Evolutionary conservation across 2,113 vertebrate species (phyloP), one percentile per base, ranked within the genome.

Genomic region (Xenus cinereus): DNA sequence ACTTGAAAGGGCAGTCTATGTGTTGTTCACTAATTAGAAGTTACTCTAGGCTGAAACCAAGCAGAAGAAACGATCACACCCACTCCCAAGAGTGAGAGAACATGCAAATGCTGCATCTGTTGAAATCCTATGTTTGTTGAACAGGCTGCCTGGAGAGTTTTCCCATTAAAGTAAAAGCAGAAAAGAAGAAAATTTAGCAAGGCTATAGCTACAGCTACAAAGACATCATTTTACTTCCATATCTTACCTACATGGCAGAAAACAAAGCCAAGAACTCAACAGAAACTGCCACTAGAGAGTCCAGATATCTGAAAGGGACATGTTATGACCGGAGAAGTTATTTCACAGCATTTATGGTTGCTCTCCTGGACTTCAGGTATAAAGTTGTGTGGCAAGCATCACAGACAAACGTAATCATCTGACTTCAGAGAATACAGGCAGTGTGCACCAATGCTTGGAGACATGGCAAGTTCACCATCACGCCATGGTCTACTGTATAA

Each of bases 101-200:
- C 87, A 96, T 90, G 95, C 89, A 97, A 96, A 95, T 95, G 35
- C 37, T 76, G 67, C 95, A 96, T 96, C 94, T 97, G 93, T 91
- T 91, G 68, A 91, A 96, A 94, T 85, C 57, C 59, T 73, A 14
- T 21, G 18, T 72, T 74, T 75, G 69, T 45, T 57, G 62, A 93
- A 68, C 57, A 94, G 89, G 76, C 51, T 89, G 80, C 66, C 57
- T 95, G 45, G 56, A 78, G 41, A 95, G 33, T 82, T 87, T 39
- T 84, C 21, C 39, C 28, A 72, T 51, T 91, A 78, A 89, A 92
- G 46, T 22, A 78, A 89, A 84, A 46, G 35, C 63, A 84, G 37
- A 74, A 83, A 84, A 77, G 37, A 87, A 78, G 18, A 54, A 72
- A 77, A 79, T 28, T 56, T 50, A 80, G 45, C 45, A 79, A 85